These are phyloP conservation scores for Trimorus sp. DNA, from an alignment of 2,888 invertebrate species.

Conservation along the genomic window DNA sequence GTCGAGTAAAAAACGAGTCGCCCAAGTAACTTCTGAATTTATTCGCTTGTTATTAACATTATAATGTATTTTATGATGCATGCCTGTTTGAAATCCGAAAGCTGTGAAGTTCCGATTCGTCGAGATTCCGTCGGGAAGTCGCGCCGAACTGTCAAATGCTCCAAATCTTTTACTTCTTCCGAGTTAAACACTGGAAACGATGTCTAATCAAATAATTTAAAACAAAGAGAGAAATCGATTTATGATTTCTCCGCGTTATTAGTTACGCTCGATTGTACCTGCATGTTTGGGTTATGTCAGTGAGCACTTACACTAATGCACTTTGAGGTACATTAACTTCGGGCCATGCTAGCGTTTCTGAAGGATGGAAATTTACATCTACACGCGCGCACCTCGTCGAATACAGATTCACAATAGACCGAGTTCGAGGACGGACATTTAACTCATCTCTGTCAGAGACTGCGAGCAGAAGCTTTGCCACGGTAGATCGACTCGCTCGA, in stretches of 20 bases:
- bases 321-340: slow-evolving; percentile 78
- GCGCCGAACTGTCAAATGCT: neutral
- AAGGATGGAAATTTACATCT: slow-evolving; percentile 62
- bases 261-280: slow-evolving; percentile 65
- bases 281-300: slow-evolving; percentile 66
- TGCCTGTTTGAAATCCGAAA: too few relatives aligned
- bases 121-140: too few relatives aligned
- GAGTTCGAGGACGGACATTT: slow-evolving; percentile 51
- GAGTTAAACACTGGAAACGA: slow-evolving; percentile 10
- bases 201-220: slow-evolving; percentile 8
- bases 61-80: too few relatives aligned
- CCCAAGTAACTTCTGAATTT: too few relatives aligned
- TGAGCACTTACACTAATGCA: slow-evolving; percentile 76
- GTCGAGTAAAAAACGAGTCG: too few relatives aligned
- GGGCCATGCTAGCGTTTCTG: slow-evolving; percentile 62
- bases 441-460: slow-evolving; percentile 60
- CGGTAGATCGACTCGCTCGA: slow-evolving; percentile 53
- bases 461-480: slow-evolving; percentile 53
- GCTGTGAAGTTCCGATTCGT: too few relatives aligned
- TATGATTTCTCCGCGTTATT: slow-evolving; percentile 33
- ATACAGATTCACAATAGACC: slow-evolving; percentile 46
- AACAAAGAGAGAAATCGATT: slow-evolving; percentile 21
- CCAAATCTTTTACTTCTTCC: neutral
- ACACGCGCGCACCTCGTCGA: slow-evolving; percentile 34
- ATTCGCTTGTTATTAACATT: too few relatives aligned